Evolutionary conservation across 2,113 vertebrate genomes (phyloP), one percentile per base, ranked within the genome.

Genomic region (Phalacrocorax carbo): DNA sequence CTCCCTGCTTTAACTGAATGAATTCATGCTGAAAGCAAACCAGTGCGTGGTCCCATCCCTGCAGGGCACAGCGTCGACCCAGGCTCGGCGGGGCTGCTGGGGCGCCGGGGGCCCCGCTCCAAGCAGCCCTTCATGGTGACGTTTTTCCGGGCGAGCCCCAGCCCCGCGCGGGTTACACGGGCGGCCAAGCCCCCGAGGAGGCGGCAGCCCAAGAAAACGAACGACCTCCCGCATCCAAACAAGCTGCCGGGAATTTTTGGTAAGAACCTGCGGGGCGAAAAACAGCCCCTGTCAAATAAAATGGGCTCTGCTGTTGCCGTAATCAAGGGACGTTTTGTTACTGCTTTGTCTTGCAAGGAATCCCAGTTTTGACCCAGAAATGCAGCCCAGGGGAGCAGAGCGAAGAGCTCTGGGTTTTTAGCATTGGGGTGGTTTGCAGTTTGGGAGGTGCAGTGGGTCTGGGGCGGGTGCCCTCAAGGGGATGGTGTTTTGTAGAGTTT

Each of bases 91-190:
- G 99, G 99, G 81, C 75, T 99, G 93, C 94, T 99, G 97, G 99
- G 99, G 6, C 98, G 98, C 65, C 93, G 97, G 3, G 99, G 99
- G 0, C 99, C 99, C 5, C 98, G 98, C 36, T 99, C 99, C 97
- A 99, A 99, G 93, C 99, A 99, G 84, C 99, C 99, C 46, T 99
- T 99, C 97, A 98, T 99, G 99, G 99, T 99, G 97, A 99, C 99
- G 1, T 99, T 99, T 94, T 99, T 99, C 98, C 98, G 99, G 52
- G 99, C 98, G 22, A 99, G 96, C 78, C 95, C 98, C 86, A 93
- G 98, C 70, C 98, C 99, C 0, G 46, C 95, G n/a, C 98, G 99
- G 2, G 96, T 98, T 6, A 97, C 99, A 0, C 97, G 99, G 11
- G 99, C 99, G 0, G 96, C 98, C 70, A 98, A 97, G 58, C 81